Conservation (phyloP, 1,140 invertebrate species). For the Protaetia brevitarsis region DNA sequence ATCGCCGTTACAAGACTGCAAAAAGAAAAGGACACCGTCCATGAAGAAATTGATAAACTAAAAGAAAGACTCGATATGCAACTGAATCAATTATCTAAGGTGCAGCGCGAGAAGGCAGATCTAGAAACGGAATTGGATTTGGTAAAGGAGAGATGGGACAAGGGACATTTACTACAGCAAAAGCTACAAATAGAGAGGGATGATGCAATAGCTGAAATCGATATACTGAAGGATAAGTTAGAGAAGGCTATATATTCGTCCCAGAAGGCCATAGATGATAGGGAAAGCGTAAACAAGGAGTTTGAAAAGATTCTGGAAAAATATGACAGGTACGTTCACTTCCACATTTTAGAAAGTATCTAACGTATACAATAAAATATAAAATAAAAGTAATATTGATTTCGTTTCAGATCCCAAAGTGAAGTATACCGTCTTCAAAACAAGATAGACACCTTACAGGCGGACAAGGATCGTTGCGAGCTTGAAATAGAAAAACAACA, state of each 20-base stretch:
- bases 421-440: slow-evolving; percentile 85
- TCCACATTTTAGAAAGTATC: no score
- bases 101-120: slow-evolving; percentile 81
- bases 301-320: slow-evolving; percentile 90
- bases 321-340: slow-evolving; percentile 78
- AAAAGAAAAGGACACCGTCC: slow-evolving; percentile 80
- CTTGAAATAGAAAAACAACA: slow-evolving; percentile 84
- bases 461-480: slow-evolving; percentile 80
- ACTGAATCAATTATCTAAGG: slow-evolving; percentile 74
- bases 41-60: slow-evolving; percentile 75
- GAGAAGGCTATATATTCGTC: slow-evolving; percentile 79
- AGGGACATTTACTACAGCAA: slow-evolving; percentile 76
- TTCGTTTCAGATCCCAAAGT: slow-evolving; percentile 69
- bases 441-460: slow-evolving; percentile 79
- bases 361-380: no score
- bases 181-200: slow-evolving; percentile 85
- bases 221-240: slow-evolving; percentile 84
- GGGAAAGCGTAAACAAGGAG: slow-evolving; percentile 83
- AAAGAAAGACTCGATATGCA: slow-evolving; percentile 77
- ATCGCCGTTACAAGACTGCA: slow-evolving; percentile 72
- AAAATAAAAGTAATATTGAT: neutral
- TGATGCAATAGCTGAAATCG: slow-evolving; percentile 78
- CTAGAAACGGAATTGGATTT: slow-evolving; percentile 81
- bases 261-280: slow-evolving; percentile 81
- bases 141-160: slow-evolving; percentile 84